Evolutionary conservation across 2,888 invertebrate genomes (phyloP), one percentile per base, ranked within the genome.

Genomic region (Unio pictorum): DNA sequence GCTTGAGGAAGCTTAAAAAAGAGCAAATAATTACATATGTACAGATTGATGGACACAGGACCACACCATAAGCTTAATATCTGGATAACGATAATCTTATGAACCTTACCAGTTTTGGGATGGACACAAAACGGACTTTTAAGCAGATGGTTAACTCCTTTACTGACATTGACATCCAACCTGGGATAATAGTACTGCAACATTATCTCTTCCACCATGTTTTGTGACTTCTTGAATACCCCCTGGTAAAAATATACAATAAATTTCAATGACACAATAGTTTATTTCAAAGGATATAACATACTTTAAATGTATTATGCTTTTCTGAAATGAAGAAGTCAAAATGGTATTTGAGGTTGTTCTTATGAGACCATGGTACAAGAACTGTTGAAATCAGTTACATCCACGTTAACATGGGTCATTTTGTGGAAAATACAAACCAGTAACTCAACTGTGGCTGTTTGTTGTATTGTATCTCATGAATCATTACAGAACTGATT

Each of bases 71-170:
- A 57, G 20, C 20, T 57, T 23, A 61, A 23, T 5, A 28, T 18
- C 26, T 20, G 34, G 28, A 26, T 34, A 18, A 28, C 63, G 34
- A 4, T 18, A 20, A 3, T 11, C 61, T 56, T 62, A 3, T 30
- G 3, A 30, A 30, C 4, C 70, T 55, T 56, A 89, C 92, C 99
- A 62, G 98, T 98, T 90, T 98, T 96, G 0, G 99, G 99, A 91
- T 99, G 99, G 71, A 99, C 94, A 91, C 97, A 98, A 90, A 99
- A 99, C 0, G 99, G 99, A n/a, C 97, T 95, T 90, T 99, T 99
- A 20, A 99, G 91, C 86, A 99, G 94, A 92, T 99, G 99, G 91
- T 98, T 98, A 74, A 98, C 92, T 1, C 96, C 96, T 91, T 95
- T 98, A 18, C 96, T 95, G 11, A 99, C 99, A 90, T 98, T 96